Evolutionary conservation across 1,140 invertebrate genomes (phyloP), one percentile per base, ranked within the genome.

Genomic region (Chlorops oryzae): DNA sequence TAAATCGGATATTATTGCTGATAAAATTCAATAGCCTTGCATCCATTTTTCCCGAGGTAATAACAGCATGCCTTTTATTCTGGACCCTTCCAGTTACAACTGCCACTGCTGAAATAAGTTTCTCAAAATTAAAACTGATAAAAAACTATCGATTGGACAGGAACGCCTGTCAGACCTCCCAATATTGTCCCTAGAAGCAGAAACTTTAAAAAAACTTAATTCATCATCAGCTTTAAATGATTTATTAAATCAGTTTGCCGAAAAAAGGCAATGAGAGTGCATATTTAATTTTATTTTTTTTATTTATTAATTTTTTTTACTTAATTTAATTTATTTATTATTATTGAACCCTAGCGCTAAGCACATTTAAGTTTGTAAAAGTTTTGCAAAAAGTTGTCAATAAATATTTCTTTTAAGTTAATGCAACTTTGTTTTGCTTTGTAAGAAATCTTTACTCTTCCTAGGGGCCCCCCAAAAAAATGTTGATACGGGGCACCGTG

Each of bases 31-130:
- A 59, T 59, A 52, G 48, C 52, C 48, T 59, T 56, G 52, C 55
- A 58, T 59, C 47, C 47, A 65, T 57, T 63, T 62, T 62, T 63
- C 54, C 55, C 32, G 59, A 62, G 52, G 55, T 62, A 59, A n/a
- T 61, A 37, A 61, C 59, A 65, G 55, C 59, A 56, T 61, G 54
- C 52, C 55, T 61, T 61, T 55, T 63, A 61, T 62, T 62, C 51
- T 61, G 61, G 56, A 62, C 53, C 49, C 60, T 62, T 62, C 55
- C 60, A 56, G 58, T 62, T 56, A 61, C 54, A 52, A 58, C 56
- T 47, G 58, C 58, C 52, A 53, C 48, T 4, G 58, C 52, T 50
- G 51, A 57, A 57, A 62, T 52, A 55, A 57, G 58, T 60, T 57
- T 62, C 58, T 58, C 54, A 55, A 59, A 63, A 53, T 56, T 58